phyloP scores from a whole-genome alignment of 2,888 invertebrate genomes.

The Eilema caniola region DNA sequence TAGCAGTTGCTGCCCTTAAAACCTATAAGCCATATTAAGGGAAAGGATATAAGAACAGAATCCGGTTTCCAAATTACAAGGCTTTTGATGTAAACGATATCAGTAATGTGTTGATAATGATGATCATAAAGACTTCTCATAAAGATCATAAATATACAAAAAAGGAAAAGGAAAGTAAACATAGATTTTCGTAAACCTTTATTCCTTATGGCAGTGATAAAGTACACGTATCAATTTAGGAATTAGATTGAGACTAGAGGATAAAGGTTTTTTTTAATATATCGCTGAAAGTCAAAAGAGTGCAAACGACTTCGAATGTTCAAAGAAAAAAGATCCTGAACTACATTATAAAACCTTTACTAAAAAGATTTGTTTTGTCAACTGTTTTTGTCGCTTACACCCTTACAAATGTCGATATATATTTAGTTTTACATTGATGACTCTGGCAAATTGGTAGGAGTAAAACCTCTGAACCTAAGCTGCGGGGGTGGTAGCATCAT shows the following conservation, averaged over 20 bases:
- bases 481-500: slow-evolving; percentile 55
- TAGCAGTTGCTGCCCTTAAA: no score
- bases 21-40: no score
- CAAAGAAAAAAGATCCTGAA: neutral
- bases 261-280: slow-evolving; percentile 40
- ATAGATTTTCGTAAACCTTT: slow-evolving; percentile 42
- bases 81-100: neutral
- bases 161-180: slow-evolving; percentile 14
- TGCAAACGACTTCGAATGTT: neutral
- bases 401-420: slow-evolving; percentile 26
- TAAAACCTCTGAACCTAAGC: slow-evolving; percentile 36
- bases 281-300: neutral
- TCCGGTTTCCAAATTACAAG: neutral
- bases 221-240: slow-evolving; percentile 24
- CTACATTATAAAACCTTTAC: neutral
- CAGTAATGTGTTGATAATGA: no score
- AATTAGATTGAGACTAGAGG: slow-evolving; percentile 44
- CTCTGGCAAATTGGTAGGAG: slow-evolving; percentile 2
- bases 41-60: no score
- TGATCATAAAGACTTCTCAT: neutral
- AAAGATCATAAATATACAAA: neutral
- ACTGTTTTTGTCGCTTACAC: neutral
- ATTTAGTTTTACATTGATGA: slow-evolving; percentile 58
- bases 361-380: neutral
- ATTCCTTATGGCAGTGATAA: slow-evolving; percentile 52